Conservation (phyloP, 2,797 vertebrate genomes). For the Phalloptychus januarius region DNA sequence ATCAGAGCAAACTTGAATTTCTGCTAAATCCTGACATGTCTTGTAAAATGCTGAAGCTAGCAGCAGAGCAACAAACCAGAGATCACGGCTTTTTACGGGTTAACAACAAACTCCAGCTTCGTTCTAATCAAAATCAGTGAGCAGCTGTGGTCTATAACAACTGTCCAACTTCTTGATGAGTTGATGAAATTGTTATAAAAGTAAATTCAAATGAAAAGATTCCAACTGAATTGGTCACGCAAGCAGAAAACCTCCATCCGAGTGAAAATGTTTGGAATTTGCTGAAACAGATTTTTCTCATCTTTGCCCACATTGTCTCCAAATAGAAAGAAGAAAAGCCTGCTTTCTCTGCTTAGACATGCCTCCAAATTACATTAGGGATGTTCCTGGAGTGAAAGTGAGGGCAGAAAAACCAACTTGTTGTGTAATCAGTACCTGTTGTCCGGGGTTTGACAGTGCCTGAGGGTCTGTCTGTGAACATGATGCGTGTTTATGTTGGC, state of each 20-base stretch:
- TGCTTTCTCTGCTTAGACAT: constrained; percentile 6
- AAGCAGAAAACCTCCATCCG: constrained; percentile 17
- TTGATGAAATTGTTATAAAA: constrained; percentile 28
- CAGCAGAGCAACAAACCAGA: too few species aligned
- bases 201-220: constrained; percentile 15
- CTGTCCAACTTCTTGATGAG: neutral
- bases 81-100: neutral
- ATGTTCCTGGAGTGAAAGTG: constrained; percentile 28
- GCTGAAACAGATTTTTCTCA: constrained; percentile 28
- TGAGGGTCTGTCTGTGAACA: constrained; percentile 37
- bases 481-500: constrained; percentile 51
- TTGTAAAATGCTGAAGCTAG: neutral
- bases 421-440: constrained; percentile 49
- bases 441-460: constrained; percentile 23
- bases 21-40: neutral
- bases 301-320: constrained; percentile 11
- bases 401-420: constrained; percentile 12
- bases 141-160: constrained; percentile 8
- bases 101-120: neutral
- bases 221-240: constrained; percentile 5
- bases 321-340: neutral
- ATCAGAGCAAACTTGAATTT: neutral
- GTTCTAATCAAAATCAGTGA: neutral
- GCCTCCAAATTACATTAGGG: constrained; percentile 11
- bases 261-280: constrained; percentile 39